phyloP scores from a whole-genome alignment of 2,888 invertebrate species.

The Pseudeuparius sepicola region DNA sequence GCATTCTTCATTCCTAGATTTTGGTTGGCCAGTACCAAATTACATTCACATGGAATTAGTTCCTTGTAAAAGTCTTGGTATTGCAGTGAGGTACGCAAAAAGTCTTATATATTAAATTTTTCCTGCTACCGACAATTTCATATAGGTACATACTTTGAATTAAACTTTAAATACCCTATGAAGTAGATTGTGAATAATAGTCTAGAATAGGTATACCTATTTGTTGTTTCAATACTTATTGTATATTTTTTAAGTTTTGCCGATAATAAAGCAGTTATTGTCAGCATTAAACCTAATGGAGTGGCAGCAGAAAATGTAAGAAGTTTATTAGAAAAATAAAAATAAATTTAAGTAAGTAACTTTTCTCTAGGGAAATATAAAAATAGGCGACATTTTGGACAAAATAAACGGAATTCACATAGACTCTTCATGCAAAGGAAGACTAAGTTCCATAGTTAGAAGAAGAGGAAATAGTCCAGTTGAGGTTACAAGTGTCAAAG shows the following conservation, averaged over 20 bases:
- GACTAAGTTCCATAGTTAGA: slow-evolving; percentile 42
- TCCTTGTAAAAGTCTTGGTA: slow-evolving; percentile 51
- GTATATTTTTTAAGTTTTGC: slow-evolving; percentile 41
- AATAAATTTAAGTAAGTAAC: too few species aligned
- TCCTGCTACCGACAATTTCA: too few species aligned
- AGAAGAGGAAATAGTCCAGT: slow-evolving; percentile 41
- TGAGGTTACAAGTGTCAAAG: slow-evolving; percentile 45
- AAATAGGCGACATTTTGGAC: slow-evolving; percentile 53
- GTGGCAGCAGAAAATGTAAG: slow-evolving; percentile 55
- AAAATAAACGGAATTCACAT: slow-evolving; percentile 49
- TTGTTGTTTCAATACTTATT: slow-evolving; percentile 2
- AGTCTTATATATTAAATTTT: too few species aligned
- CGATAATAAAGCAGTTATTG: slow-evolving; percentile 48
- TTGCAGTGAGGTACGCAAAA: slow-evolving; percentile 44
- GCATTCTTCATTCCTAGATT: slow-evolving; percentile 52
- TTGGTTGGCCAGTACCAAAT: slow-evolving; percentile 50
- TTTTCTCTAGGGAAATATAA: slow-evolving; percentile 45
- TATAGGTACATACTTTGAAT: too few species aligned
- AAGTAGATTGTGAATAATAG: too few species aligned
- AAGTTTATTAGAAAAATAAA: slow-evolving; percentile 25
- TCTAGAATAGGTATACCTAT: slow-evolving; percentile 3
- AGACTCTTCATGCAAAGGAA: slow-evolving; percentile 40
- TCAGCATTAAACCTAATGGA: slow-evolving; percentile 47
- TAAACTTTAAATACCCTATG: too few species aligned
- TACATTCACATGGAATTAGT: slow-evolving; percentile 48